These are phyloP conservation scores for Catostomus latipinnis DNA, from an alignment of 2,797 vertebrate species.

Conservation along the genomic window DNA sequence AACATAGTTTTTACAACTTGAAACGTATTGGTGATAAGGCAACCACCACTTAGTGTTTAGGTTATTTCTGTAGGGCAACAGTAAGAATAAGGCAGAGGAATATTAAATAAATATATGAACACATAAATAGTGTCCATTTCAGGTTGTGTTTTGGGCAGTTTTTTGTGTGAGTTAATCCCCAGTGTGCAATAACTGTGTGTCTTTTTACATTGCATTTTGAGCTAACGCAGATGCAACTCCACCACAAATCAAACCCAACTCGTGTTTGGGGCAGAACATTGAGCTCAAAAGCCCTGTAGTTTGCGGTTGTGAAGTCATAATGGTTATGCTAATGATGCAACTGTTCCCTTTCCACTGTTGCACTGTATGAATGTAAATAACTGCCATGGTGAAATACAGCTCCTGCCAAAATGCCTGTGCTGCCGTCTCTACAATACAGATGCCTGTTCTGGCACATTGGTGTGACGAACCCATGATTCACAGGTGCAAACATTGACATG, in stretches of 20 bases:
- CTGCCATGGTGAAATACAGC: slow-evolving; percentile 38
- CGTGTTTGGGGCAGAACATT: slow-evolving; percentile 22
- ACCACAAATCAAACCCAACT: slow-evolving; percentile 57
- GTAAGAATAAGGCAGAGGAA: too few species aligned
- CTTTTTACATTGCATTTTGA: neutral
- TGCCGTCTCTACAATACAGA: slow-evolving; percentile 47
- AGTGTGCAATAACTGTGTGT: too few species aligned
- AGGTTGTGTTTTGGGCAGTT: too few species aligned
- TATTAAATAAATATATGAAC: too few species aligned
- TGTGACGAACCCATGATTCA: slow-evolving; percentile 69
- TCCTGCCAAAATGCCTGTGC: slow-evolving; percentile 17
- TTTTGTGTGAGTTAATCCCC: too few species aligned
- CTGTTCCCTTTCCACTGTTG: slow-evolving; percentile 39
- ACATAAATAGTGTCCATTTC: too few species aligned
- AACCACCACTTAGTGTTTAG: too few species aligned
- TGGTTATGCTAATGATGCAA: slow-evolving; percentile 51
- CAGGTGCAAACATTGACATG: slow-evolving; percentile 74
- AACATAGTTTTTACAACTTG: too few species aligned
- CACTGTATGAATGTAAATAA: slow-evolving; percentile 46
- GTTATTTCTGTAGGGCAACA: too few species aligned
- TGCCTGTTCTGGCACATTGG: slow-evolving; percentile 54
- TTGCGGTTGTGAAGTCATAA: slow-evolving; percentile 39
- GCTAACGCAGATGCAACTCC: slow-evolving; percentile 35
- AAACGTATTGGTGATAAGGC: too few species aligned
- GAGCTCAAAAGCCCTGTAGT: slow-evolving; percentile 13